These are phyloP conservation scores for Apteryx mantelli DNA, from an alignment of 2,113 vertebrate species.

Conservation along the genomic window DNA sequence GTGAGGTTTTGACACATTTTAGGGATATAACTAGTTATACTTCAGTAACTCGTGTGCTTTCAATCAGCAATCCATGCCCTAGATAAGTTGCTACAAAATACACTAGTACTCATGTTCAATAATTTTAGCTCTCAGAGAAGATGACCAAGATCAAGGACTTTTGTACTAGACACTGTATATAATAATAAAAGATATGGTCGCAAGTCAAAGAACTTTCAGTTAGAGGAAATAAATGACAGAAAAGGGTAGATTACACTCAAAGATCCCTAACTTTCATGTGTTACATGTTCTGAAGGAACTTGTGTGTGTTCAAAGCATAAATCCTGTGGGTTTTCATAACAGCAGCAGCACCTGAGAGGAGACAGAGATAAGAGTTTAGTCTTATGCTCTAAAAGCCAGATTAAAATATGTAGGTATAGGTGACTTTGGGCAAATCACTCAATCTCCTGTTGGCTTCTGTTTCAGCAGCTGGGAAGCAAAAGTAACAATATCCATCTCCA, in stretches of 20 bases:
- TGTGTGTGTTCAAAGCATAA: not conserved
- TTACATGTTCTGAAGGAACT: not conserved
- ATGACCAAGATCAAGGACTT: not conserved
- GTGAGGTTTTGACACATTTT: not conserved
- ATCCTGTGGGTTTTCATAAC: not conserved
- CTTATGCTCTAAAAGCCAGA: not conserved
- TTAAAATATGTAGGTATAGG: accelerated
- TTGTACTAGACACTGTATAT: not conserved
- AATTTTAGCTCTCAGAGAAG: not conserved
- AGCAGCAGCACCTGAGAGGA: not conserved
- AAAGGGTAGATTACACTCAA: not conserved
- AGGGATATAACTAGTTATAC: not conserved
- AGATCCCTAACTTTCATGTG: not conserved
- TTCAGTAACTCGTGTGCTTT: not conserved
- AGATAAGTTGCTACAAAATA: not conserved
- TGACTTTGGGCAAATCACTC: not conserved
- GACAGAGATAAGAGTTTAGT: not conserved
- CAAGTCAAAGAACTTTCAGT: not conserved
- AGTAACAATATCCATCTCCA: not conserved
- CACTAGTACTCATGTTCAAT: not conserved
- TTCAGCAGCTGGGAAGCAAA: not conserved
- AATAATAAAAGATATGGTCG: not conserved
- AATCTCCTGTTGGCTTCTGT: not conserved
- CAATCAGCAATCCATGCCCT: not conserved
- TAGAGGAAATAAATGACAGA: not conserved